Percentiles rank a stretch among this genome's conserved stretches.
Evolutionary conservation across 2,888 invertebrate genomes (phyloP).

Genomic region (Dynastes maya): DNA sequence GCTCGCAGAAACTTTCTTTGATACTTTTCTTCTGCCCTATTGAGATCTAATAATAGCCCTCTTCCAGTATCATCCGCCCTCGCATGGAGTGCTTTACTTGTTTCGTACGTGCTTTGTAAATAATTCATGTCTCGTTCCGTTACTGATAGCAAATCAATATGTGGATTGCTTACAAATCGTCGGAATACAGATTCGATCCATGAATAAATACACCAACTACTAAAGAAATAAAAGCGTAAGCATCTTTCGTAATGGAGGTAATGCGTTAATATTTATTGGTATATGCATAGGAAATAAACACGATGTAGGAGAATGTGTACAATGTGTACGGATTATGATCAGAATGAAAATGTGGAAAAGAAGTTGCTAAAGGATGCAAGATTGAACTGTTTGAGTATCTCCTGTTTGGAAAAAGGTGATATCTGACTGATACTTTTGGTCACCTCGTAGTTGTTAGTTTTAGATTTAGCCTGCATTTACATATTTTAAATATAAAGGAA

Average conservation of each 20-base stretch:
- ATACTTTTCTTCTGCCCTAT: not conserved
- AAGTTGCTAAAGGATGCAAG: too few relatives aligned
- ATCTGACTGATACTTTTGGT: too few relatives aligned
- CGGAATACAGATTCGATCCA: conserved; percentile 44
- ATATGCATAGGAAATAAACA: conserved; percentile 9
- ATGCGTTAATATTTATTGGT: conserved; percentile 25
- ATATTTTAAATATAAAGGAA: too few relatives aligned
- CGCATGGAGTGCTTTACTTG: conserved; percentile 40
- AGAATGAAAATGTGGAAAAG: too few relatives aligned
- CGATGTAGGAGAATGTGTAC: not conserved
- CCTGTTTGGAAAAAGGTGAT: too few relatives aligned
- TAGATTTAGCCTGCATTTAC: too few relatives aligned
- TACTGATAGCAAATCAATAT: conserved; percentile 50
- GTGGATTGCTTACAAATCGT: conserved; percentile 49
- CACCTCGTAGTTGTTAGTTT: too few relatives aligned
- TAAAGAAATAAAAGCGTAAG: not conserved
- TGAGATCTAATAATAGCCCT: conserved; percentile 38
- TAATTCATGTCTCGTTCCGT: conserved; percentile 48
- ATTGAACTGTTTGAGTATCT: too few relatives aligned
- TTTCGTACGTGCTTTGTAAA: conserved; percentile 47
- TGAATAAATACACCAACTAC: conserved; percentile 33
- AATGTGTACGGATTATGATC: not conserved
- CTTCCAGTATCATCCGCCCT: conserved; percentile 14
- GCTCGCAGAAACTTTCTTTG: not conserved
- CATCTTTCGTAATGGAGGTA: not conserved